Evolutionary conservation across 2,113 vertebrate species (phyloP).

Genomic region (Haemorhous mexicanus): DNA sequence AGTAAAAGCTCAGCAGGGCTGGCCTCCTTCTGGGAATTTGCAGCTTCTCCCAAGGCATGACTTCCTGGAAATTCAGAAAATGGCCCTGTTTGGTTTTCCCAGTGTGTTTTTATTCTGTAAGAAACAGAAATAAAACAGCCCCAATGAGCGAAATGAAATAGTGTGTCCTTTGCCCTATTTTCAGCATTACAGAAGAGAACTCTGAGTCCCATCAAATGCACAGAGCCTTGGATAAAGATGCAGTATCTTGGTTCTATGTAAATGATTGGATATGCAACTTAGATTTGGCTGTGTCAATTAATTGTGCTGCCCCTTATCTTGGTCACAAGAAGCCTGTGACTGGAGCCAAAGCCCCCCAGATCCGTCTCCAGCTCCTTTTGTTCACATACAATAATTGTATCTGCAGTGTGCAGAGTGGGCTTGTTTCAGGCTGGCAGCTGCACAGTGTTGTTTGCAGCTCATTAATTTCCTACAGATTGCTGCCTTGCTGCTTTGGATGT

Average conservation of each 20-base stretch:
- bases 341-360: neutral
- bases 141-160: neutral
- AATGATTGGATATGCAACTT: neutral
- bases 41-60: neutral
- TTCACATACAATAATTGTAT: slow-evolving; percentile 22
- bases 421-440: slow-evolving; percentile 41
- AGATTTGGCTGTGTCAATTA: neutral
- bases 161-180: neutral
- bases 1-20: neutral
- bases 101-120: neutral
- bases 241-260: neutral
- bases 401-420: neutral
- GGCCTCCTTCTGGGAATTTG: neutral
- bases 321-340: slow-evolving; percentile 17
- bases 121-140: neutral
- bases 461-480: slow-evolving; percentile 55
- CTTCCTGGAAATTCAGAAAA: neutral
- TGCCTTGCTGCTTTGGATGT: slow-evolving; percentile 30
- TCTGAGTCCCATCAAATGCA: neutral
- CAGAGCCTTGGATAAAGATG: neutral
- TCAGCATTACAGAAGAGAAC: neutral
- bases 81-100: neutral
- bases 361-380: neutral
- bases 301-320: neutral
- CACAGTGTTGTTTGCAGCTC: slow-evolving; percentile 43